Conservation (phyloP, 37 sponge, comb jelly and placozoan species). For the Halichondria panicea region DNA sequence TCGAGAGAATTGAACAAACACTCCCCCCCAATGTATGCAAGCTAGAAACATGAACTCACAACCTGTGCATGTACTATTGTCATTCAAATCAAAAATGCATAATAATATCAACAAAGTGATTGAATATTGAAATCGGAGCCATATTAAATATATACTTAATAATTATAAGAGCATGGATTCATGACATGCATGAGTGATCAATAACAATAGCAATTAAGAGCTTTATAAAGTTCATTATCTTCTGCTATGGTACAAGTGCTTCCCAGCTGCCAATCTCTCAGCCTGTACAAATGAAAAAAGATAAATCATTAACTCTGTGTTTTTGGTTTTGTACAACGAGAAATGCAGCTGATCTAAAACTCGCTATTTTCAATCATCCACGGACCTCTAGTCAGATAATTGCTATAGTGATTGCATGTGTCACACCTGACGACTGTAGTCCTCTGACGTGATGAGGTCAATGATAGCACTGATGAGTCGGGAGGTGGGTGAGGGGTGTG, state of each 20-base stretch:
- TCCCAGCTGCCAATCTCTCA: constrained; percentile 57
- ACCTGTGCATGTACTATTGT: no score
- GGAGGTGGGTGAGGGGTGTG: constrained; percentile 39
- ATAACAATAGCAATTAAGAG: neutral
- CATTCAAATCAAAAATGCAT: no score
- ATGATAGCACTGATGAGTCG: constrained; percentile 74
- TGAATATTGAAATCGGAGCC: neutral
- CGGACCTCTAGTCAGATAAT: no score
- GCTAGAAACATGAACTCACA: no score
- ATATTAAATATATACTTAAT: neutral
- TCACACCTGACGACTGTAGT: constrained; percentile 37
- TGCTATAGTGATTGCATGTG: no score
- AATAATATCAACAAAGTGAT: neutral
- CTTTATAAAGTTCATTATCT: neutral
- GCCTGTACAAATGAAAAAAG: constrained; percentile 19
- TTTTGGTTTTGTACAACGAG: no score
- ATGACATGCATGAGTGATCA: neutral
- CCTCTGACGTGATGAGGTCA: constrained; percentile 71
- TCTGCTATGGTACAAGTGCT: constrained; percentile 29
- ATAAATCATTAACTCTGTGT: neutral
- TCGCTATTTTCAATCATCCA: no score
- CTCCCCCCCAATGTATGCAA: no score
- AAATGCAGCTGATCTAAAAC: no score
- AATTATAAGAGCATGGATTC: neutral
- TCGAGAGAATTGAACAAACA: no score